Base-by-base conservation (phyloP, 2,888 invertebrate genomes). In the Drosophila austrosaltans region DNA sequence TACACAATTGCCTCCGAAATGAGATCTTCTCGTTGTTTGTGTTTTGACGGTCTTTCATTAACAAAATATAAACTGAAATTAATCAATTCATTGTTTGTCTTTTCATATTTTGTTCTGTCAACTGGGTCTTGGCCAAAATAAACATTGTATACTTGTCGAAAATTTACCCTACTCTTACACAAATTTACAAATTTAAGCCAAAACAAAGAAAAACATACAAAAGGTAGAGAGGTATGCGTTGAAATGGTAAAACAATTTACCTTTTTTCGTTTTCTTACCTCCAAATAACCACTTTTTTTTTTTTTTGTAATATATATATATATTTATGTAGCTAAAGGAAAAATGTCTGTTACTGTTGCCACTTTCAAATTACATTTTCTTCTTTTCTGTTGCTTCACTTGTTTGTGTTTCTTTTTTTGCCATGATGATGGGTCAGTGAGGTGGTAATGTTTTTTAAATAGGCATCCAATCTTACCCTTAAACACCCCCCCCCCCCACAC, bases 391-490 rank as follows among this genome's bases (percentile, higher is more conserved):
- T 36, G 36, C 36, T 36, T 36, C 36, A 53, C 28, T 53, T 53
- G 28, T 12, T 25, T 25, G 3, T 25, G 25, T 53, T 53, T 12
- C 3, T 7, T 12, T 4, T 28, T 16, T 44, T 44, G 16, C 53
- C 12, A 28, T 39, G 16, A 32, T 56, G 36, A 57, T 57, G 39
- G 36, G 22, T 39, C 12, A 32, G 16, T 54, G 0, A 20, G 57
- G 57, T 20, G 22, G 39, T 39, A 57, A 36, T 22, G 57, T 40
- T 42, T 57, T 57, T 42, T 28, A 59, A 42, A 28, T 42, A 59
- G 48, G 39, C 5, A 39, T 36, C 36, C 36, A 36, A 36, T 36
- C 36, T 8, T 36, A 36, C 36, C 36, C 36, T 36, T 36, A 36
- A 56, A 56, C 32, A 56, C 36, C 36, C 36, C 36, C 1, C 36